Percentiles rank a stretch among this genome's conserved stretches.
Evolutionary conservation across 1,140 invertebrate genomes (phyloP).

Genomic region (Chlorops oryzae): DNA sequence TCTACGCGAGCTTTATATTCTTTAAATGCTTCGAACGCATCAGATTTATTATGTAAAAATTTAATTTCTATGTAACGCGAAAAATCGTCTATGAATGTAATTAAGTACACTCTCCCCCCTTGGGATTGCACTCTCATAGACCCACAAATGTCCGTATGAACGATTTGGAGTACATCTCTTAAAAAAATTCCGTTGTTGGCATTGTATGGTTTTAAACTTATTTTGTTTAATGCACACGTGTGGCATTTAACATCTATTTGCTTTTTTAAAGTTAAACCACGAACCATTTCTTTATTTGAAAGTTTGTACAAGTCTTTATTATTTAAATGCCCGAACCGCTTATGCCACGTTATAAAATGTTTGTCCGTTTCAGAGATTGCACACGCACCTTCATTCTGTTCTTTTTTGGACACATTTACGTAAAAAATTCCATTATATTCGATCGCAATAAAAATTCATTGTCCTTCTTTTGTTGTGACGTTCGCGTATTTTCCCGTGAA

Average conservation of each 20-base stretch:
- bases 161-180: slow-evolving; percentile 30
- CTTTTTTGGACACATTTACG: no score
- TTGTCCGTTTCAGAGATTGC: no score
- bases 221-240: slow-evolving; percentile 32
- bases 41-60: slow-evolving; percentile 44
- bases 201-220: slow-evolving; percentile 28
- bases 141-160: slow-evolving; percentile 46
- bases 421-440: no score
- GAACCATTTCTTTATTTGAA: background rate
- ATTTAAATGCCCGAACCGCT: slow-evolving; percentile 7
- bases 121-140: slow-evolving; percentile 32
- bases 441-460: no score
- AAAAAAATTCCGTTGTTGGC: slow-evolving; percentile 18
- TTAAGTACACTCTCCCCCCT: slow-evolving; percentile 41
- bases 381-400: no score
- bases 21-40: slow-evolving; percentile 38
- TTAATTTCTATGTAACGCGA: slow-evolving; percentile 32
- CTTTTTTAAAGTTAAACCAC: slow-evolving; percentile 4
- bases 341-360: slow-evolving; percentile 10
- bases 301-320: background rate
- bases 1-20: slow-evolving; percentile 26
- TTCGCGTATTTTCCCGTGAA: no score
- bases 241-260: slow-evolving; percentile 18
- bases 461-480: no score
- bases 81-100: slow-evolving; percentile 46